Percentiles rank a stretch among this genome's conserved stretches.
Conservation (phyloP, 2,888 invertebrate genomes). For the Melipona beecheii region DNA sequence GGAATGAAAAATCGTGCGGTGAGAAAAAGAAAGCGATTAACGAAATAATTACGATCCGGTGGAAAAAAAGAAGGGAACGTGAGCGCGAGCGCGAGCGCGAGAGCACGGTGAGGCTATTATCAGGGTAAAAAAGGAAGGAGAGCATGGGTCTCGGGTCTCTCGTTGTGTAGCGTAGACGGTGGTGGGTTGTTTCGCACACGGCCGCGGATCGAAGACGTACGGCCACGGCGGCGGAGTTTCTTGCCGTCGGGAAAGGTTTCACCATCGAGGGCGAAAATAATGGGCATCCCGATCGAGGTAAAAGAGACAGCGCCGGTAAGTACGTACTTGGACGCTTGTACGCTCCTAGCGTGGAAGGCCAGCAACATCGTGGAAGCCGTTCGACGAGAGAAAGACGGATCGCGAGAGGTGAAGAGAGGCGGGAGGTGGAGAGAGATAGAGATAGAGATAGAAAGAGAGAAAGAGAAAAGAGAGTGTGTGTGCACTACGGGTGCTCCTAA, state of each 20-base stretch:
- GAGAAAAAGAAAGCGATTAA: neutral
- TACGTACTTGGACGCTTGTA: conserved; percentile 64
- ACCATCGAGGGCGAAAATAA: conserved; percentile 66
- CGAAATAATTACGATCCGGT: conserved; percentile 1
- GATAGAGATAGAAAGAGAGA: neutral
- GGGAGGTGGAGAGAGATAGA: too few relatives aligned
- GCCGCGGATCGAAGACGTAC: conserved; percentile 42
- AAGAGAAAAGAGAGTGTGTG: neutral
- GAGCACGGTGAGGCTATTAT: conserved; percentile 29
- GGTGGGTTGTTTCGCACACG: conserved; percentile 54
- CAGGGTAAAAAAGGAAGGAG: neutral
- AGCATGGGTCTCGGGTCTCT: neutral
- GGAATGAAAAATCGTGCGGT: conserved; percentile 9
- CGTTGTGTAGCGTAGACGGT: conserved; percentile 12
- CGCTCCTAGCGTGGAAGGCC: conserved; percentile 42
- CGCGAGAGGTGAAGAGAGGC: neutral
- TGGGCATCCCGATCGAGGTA: conserved; percentile 63
- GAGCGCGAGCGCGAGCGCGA: neutral
- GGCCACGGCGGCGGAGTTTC: conserved; percentile 42
- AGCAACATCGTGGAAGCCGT: conserved; percentile 51
- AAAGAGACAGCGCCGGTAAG: conserved; percentile 66
- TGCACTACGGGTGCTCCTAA: conserved; percentile 75
- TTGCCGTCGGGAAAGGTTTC: conserved; percentile 50
- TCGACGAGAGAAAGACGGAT: conserved; percentile 32
- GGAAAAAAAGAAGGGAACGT: neutral